Base-by-base conservation (phyloP, 2,113 vertebrate species). In the Chaetorhynchus papuensis region DNA sequence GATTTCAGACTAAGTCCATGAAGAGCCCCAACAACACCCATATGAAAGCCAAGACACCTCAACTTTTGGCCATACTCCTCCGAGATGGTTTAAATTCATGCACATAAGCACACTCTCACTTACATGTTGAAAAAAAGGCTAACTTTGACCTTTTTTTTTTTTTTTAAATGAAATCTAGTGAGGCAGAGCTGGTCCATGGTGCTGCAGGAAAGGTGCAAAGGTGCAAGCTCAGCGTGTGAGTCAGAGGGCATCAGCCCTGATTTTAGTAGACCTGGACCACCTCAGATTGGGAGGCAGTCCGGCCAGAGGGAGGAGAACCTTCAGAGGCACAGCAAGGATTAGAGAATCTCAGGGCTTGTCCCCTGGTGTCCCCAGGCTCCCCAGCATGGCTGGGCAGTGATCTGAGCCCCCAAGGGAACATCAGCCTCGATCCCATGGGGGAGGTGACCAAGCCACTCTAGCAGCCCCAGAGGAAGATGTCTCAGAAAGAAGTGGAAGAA, bases 391-490 rank as follows among this genome's bases (percentile, higher is more conserved):
- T 83, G 66, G 35, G 8, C 53, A 71, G 35, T 35, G 47, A 20
- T 26, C 33, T 24, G 44, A 56, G 19, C 6, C 22, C 26, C 3
- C 28, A 44, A 2, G 6, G 21, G 21, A 14, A 64, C 24, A 11
- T 10, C 0, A 1, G 20, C 13, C 14, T n/a, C 2, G 0, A 72
- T 60, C 15, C 31, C 15, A 44, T 11, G 7, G 47, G 31, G 5
- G 14, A 41, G 21, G 28, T 57, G 61, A 7, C 65, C 33, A 44
- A 86, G 66, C 14, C 27, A 56, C 13, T 17, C 16, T 4, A 53
- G 16, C 26, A 91, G 11, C 1, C 8, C 7, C 42, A 66, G 49
- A 72, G 35, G 75, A 88, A 83, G 22, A 15, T 28, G 9, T 69
- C 64, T 80, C 11, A 77, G 71, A 64, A 63, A 70, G 7, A 53